Evolutionary conservation across 2,888 invertebrate genomes (phyloP).

Genomic region (Platycheirus albimanus): DNA sequence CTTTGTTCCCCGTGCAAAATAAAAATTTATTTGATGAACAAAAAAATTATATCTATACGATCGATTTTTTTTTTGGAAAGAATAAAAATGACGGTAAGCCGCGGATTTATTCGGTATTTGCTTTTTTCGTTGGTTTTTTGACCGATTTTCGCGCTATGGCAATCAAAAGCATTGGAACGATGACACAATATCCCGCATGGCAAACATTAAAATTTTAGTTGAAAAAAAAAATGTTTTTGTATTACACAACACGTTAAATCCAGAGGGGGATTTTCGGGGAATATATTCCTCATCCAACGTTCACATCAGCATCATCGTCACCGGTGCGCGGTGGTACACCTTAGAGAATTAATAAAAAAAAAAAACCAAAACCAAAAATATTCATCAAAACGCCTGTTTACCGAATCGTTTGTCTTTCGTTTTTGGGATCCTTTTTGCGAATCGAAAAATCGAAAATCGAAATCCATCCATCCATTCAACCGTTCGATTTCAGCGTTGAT

Average conservation of each 20-base stretch:
- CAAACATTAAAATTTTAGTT: not conserved
- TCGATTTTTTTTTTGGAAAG: conserved; percentile 24
- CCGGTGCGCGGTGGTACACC: not conserved
- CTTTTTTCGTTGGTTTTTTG: conserved; percentile 22
- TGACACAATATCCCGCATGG: conserved; percentile 40
- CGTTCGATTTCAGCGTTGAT: conserved; percentile 37
- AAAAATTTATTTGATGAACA: conserved; percentile 38
- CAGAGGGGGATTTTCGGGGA: conserved; percentile 5
- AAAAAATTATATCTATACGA: conserved; percentile 50
- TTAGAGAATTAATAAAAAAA: conserved; percentile 27
- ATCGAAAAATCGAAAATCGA: no score
- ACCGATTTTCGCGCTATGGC: conserved; percentile 42
- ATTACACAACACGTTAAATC: conserved; percentile 34
- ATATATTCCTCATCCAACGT: not conserved
- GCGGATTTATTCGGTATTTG: conserved; percentile 16
- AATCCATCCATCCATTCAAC: conserved; percentile 57
- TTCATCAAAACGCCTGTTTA: conserved; percentile 58
- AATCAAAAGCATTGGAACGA: conserved; percentile 46
- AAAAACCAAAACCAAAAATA: conserved; percentile 12
- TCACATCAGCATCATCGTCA: no score
- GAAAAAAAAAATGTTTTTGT: conserved; percentile 5
- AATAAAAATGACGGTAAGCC: conserved; percentile 7
- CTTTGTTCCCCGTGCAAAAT: conserved; percentile 11
- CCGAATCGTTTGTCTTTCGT: conserved; percentile 53
- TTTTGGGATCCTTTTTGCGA: conserved; percentile 60